Evolutionary conservation across 2,888 invertebrate genomes (phyloP).

Genomic region (Coleophora flavipennella): DNA sequence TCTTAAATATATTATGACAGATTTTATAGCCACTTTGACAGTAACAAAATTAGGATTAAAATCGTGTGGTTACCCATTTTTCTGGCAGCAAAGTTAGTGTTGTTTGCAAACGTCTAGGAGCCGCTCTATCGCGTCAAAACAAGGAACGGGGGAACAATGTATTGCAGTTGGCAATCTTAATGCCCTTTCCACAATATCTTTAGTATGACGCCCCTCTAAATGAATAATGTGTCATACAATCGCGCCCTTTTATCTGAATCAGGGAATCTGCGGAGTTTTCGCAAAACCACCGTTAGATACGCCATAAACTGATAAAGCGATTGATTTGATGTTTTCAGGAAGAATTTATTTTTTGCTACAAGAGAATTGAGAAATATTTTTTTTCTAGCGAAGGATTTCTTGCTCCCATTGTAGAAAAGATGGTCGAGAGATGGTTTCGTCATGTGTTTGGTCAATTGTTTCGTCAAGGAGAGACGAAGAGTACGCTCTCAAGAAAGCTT

Average conservation of each 20-base stretch:
- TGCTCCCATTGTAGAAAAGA: too few relatives aligned
- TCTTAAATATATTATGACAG: not conserved
- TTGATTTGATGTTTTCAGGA: not conserved
- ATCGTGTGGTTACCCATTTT: not conserved
- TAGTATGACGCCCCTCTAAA: constrained; percentile 64
- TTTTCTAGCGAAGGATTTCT: too few relatives aligned
- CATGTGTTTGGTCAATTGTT: too few relatives aligned
- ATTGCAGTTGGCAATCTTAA: constrained; percentile 70
- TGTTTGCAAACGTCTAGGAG: constrained; percentile 48
- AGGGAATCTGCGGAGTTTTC: constrained; percentile 42
- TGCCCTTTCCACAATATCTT: constrained; percentile 71
- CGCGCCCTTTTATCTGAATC: constrained; percentile 59
- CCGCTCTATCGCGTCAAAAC: constrained; percentile 68
- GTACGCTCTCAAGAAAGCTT: too few relatives aligned
- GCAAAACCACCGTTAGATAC: constrained; percentile 17
- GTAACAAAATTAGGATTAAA: constrained; percentile 1
- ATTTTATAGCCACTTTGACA: constrained; percentile 6
- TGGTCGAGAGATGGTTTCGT: too few relatives aligned
- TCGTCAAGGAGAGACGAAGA: too few relatives aligned
- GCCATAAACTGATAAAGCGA: constrained; percentile 18
- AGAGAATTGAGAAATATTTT: too few relatives aligned
- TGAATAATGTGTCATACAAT: constrained; percentile 69
- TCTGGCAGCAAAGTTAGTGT: constrained; percentile 21
- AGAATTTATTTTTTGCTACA: too few relatives aligned
- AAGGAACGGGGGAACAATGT: constrained; percentile 62